These are phyloP conservation scores for Drosophila funebris DNA, from an alignment of 1,140 invertebrate species.

Conservation along the genomic window DNA sequence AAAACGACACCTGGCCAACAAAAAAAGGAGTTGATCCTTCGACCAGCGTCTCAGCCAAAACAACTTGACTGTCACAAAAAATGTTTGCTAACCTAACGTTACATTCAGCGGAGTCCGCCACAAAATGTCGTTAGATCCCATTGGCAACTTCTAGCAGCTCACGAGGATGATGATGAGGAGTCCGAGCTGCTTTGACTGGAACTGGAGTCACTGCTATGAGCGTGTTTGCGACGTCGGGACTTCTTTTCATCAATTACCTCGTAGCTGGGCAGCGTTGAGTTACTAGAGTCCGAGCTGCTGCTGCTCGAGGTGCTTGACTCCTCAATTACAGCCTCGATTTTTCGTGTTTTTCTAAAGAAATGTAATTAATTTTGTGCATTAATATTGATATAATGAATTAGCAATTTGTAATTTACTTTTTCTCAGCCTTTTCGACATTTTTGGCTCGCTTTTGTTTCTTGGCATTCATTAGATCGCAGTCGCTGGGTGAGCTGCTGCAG, in stretches of 20 bases:
- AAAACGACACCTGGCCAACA: conserved; percentile 16
- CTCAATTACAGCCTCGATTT: conserved; percentile 76
- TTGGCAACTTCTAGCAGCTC: conserved; percentile 21
- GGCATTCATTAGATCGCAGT: conserved; percentile 58
- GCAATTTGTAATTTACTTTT: conserved; percentile 61
- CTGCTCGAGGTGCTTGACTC: conserved; percentile 68
- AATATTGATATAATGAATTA: background rate
- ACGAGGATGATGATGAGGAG: conserved; percentile 71
- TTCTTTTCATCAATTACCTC: conserved; percentile 82
- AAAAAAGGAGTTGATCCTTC: background rate
- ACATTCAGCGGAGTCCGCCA: conserved; percentile 14
- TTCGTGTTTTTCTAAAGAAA: conserved; percentile 63
- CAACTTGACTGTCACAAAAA: conserved; percentile 52
- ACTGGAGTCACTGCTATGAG: conserved; percentile 57
- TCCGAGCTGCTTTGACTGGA: conserved; percentile 62
- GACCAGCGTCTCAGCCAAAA: conserved; percentile 30
- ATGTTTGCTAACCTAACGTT: conserved; percentile 41
- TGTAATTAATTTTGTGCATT: background rate
- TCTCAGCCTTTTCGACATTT: conserved; percentile 70
- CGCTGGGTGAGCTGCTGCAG: conserved; percentile 69
- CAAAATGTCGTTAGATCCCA: conserved; percentile 47
- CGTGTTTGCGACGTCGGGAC: conserved; percentile 53
- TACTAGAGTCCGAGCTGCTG: conserved; percentile 71
- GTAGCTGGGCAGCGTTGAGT: conserved; percentile 80
- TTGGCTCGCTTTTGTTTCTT: conserved; percentile 73